Percentiles rank a stretch among this genome's conserved stretches.
phyloP scores from a whole-genome alignment of 2,888 invertebrate genomes.

The Parapristionchus giblindavisi region DNA sequence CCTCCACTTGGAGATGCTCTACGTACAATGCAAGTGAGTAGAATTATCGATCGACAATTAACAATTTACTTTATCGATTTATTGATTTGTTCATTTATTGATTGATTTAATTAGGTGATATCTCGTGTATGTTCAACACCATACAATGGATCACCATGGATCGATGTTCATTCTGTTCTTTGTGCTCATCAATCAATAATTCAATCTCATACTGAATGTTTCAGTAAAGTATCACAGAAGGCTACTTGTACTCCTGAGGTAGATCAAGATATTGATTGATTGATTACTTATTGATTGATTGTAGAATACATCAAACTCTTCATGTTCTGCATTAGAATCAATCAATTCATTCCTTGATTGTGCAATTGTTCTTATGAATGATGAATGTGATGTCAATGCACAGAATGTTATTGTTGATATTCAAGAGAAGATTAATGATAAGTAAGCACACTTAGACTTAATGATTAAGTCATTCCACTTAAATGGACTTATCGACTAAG shows the following conservation, averaged over 20 bases:
- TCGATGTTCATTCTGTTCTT: slow-evolving; percentile 16
- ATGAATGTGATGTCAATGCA: slow-evolving; percentile 62
- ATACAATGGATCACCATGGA: slow-evolving; percentile 25
- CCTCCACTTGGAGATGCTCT: slow-evolving; percentile 29
- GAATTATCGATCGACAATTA: background rate
- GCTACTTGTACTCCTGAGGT: slow-evolving; percentile 23
- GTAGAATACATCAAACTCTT: slow-evolving; percentile 14
- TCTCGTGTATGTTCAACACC: slow-evolving; percentile 19
- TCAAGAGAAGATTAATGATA: slow-evolving; percentile 57
- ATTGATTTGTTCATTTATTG: too few species aligned
- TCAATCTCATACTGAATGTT: slow-evolving; percentile 28
- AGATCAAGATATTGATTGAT: slow-evolving; percentile 43
- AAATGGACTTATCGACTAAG: background rate
- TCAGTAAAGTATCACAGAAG: slow-evolving; percentile 20
- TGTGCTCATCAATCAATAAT: background rate
- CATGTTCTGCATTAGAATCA: slow-evolving; percentile 58
- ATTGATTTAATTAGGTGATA: slow-evolving; percentile 26
- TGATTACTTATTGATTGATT: background rate
- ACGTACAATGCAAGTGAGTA: slow-evolving; percentile 19
- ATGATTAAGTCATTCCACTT: too few species aligned
- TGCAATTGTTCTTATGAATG: slow-evolving; percentile 61
- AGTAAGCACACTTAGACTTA: slow-evolving; percentile 39
- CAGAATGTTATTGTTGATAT: slow-evolving; percentile 64
- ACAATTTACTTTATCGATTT: slow-evolving; percentile 18
- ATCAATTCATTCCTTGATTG: slow-evolving; percentile 66